phyloP scores from a whole-genome alignment of 2,888 invertebrate genomes.

The Hetaerina titia region DNA sequence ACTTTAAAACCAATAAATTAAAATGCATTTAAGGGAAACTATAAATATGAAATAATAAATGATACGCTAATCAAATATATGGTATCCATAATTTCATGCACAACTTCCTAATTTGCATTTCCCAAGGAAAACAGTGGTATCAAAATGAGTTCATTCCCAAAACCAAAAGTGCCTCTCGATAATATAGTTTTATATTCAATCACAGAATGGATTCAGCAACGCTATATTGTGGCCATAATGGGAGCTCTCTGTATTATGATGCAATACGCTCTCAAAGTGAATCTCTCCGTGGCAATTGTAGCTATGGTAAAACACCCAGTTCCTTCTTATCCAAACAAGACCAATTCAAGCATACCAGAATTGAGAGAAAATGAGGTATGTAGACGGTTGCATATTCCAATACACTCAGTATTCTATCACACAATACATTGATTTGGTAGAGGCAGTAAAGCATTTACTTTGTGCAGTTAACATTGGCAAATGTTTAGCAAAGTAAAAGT shows the following conservation, averaged over 20 bases:
- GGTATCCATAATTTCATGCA: too few species aligned
- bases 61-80: too few species aligned
- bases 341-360: neutral
- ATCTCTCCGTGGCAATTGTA: slow-evolving; percentile 3
- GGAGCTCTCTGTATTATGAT: neutral
- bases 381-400: neutral
- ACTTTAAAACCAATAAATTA: neutral
- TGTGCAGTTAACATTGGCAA: too few species aligned
- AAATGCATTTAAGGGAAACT: neutral
- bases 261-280: slow-evolving; percentile 5
- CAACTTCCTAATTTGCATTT: neutral
- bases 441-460: too few species aligned
- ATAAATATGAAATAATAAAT: neutral
- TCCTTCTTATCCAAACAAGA: neutral
- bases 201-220: slow-evolving; percentile 53
- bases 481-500: too few species aligned
- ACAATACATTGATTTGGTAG: too few species aligned
- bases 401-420: too few species aligned
- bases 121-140: too few species aligned
- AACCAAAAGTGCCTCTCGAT: neutral
- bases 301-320: slow-evolving; percentile 1
- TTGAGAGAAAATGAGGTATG: neutral
- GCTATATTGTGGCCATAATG: slow-evolving; percentile 9
- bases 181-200: neutral
- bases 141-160: neutral